Evolutionary conservation across 2,888 invertebrate species (phyloP).

Genomic region (Lissonota sp.): DNA sequence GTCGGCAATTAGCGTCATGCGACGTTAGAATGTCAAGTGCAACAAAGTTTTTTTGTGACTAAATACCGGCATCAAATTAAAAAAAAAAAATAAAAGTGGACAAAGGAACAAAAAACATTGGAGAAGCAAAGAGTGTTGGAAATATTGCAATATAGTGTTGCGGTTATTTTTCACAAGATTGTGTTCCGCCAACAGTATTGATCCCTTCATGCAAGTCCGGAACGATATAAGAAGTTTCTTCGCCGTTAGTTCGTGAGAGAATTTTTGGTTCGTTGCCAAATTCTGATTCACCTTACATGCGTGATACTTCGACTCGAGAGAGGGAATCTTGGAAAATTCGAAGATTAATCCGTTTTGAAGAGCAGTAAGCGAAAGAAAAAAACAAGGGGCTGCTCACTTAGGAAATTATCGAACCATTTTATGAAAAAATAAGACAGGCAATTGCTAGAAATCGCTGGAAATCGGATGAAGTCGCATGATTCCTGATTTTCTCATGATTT

Average conservation of each 20-base stretch:
- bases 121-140: neutral
- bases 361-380: neutral
- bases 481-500: too few relatives aligned
- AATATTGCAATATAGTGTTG: neutral
- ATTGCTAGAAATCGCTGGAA: too few relatives aligned
- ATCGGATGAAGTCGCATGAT: too few relatives aligned
- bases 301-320: neutral
- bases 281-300: constrained; percentile 15
- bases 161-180: constrained; percentile 33
- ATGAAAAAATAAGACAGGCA: too few relatives aligned
- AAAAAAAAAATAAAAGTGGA: too few relatives aligned
- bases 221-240: constrained; percentile 20
- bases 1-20: constrained; percentile 1
- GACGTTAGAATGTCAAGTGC: neutral
- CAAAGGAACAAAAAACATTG: neutral
- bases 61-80: too few relatives aligned
- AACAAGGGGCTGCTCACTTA: too few relatives aligned
- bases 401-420: too few relatives aligned
- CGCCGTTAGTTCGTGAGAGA: constrained; percentile 6
- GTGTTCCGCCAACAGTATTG: constrained; percentile 28
- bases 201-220: constrained; percentile 18
- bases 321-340: constrained; percentile 8
- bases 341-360: constrained; percentile 1
- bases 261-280: constrained; percentile 36
- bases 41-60: neutral